phyloP scores from a whole-genome alignment of 2,113 vertebrate species.

The Corynorhinus townsendii region DNA sequence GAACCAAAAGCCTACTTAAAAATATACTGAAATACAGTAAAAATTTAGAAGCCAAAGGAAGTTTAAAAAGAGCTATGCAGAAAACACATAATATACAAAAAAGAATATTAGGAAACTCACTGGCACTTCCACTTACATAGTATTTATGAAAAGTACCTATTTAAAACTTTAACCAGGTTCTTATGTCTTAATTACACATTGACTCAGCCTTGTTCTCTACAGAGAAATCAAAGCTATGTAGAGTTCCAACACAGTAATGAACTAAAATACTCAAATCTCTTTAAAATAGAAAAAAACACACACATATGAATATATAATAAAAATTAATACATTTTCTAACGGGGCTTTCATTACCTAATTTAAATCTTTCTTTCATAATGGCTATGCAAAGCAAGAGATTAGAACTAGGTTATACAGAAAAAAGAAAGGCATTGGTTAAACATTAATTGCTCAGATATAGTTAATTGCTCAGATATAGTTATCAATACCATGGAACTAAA shows the following conservation, averaged over 20 bases:
- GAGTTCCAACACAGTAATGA: conserved; percentile 1
- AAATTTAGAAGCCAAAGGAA: conserved; percentile 20
- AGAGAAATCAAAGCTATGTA: conserved; percentile 6
- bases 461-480: conserved; percentile 19
- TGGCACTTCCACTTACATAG: not conserved
- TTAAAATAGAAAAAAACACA: not conserved
- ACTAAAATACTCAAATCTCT: not conserved
- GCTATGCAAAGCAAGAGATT: not conserved
- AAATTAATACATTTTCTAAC: not conserved
- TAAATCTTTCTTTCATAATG: conserved; percentile 8
- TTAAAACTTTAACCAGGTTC: conserved; percentile 13
- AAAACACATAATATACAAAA: conserved; percentile 32
- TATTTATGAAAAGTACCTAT: conserved; percentile 40
- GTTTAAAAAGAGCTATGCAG: not conserved
- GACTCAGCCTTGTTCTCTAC: not conserved
- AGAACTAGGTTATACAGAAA: not conserved
- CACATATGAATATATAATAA: not conserved
- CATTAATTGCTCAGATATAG: conserved; percentile 30
- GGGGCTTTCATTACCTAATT: not conserved
- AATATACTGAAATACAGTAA: conserved; percentile 5
- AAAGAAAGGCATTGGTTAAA: conserved; percentile 11
- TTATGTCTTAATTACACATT: conserved; percentile 14
- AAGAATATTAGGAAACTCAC: conserved; percentile 19
- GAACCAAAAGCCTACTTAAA: not conserved
- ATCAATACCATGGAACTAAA: conserved; percentile 6